A percentile compares a stretch with the other conserved stretches of the same genome.
Evolutionary conservation across 2,888 invertebrate species (phyloP).

Genomic region (Linnaemya tessellans): DNA sequence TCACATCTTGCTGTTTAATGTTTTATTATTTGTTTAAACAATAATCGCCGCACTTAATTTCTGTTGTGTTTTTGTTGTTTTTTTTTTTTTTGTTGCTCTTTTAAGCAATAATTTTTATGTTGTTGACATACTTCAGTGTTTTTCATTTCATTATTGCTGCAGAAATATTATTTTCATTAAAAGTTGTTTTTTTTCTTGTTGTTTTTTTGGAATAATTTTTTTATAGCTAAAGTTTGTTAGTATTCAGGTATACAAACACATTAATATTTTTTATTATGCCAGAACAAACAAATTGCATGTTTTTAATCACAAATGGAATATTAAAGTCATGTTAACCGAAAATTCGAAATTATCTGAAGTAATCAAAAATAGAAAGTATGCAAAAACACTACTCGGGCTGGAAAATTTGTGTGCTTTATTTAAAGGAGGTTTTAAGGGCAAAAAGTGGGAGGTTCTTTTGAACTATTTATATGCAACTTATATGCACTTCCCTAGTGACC

Average conservation of each 20-base stretch:
- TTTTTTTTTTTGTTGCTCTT: not conserved
- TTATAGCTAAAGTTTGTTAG: slow-evolving; percentile 3
- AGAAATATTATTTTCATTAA: slow-evolving; percentile 41
- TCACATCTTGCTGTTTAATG: slow-evolving; percentile 53
- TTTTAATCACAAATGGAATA: no score
- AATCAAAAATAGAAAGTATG: no score
- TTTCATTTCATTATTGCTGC: slow-evolving; percentile 14
- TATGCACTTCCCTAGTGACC: no score
- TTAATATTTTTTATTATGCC: slow-evolving; percentile 38
- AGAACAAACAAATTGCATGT: not conserved
- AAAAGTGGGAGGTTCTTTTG: no score
- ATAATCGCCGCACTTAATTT: slow-evolving; percentile 58
- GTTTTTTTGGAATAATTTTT: slow-evolving; percentile 1
- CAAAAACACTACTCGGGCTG: no score
- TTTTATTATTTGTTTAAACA: slow-evolving; percentile 62
- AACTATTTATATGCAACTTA: no score
- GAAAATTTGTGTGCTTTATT: no score
- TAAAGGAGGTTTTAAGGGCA: no score
- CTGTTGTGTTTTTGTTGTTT: not conserved
- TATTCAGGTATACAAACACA: not conserved
- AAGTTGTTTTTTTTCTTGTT: not conserved
- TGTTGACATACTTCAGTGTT: slow-evolving; percentile 65
- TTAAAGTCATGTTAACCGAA: no score
- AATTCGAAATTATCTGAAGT: no score
- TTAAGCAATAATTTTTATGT: slow-evolving; percentile 49